phyloP scores from a whole-genome alignment of 2,113 vertebrate genomes.

The Takifugu flavidus region DNA sequence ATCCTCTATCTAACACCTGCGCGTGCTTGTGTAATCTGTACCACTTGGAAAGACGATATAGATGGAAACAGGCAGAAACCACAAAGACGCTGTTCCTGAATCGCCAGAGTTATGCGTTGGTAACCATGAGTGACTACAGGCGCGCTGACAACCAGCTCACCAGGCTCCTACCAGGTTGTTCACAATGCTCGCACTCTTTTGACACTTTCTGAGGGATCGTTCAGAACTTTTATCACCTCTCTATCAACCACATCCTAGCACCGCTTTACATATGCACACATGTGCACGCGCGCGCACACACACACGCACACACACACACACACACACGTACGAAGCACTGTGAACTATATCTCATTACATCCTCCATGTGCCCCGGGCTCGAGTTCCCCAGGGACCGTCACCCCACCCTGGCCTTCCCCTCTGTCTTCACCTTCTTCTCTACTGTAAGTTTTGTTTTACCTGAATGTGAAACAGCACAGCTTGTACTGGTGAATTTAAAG shows the following conservation, averaged over 20 bases:
- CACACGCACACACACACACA: slow-evolving; percentile 6
- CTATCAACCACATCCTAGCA: slow-evolving; percentile 46
- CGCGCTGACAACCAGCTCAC: too few relatives aligned
- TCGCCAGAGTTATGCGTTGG: background rate
- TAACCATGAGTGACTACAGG: too few relatives aligned
- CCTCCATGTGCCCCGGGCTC: slow-evolving; percentile 24
- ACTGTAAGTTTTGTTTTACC: slow-evolving; percentile 65
- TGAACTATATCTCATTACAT: slow-evolving; percentile 33
- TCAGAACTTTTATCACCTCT: slow-evolving; percentile 33
- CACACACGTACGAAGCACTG: slow-evolving; percentile 22
- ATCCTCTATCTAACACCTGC: slow-evolving; percentile 67
- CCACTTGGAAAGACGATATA: slow-evolving; percentile 20
- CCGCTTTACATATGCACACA: slow-evolving; percentile 37
- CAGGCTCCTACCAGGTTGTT: too few relatives aligned
- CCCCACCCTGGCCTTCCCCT: slow-evolving; percentile 61
- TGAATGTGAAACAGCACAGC: slow-evolving; percentile 55
- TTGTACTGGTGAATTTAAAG: too few relatives aligned
- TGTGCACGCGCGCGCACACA: slow-evolving; percentile 1
- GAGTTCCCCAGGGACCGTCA: slow-evolving; percentile 50
- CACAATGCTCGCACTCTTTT: background rate
- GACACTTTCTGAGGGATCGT: slow-evolving; percentile 25
- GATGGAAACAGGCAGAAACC: slow-evolving; percentile 57
- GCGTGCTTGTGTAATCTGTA: slow-evolving; percentile 58
- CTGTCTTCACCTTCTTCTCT: slow-evolving; percentile 17
- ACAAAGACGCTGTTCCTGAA: slow-evolving; percentile 66